Evolutionary conservation across 2,113 vertebrate genomes (phyloP).

Genomic region (Pongo abelii): DNA sequence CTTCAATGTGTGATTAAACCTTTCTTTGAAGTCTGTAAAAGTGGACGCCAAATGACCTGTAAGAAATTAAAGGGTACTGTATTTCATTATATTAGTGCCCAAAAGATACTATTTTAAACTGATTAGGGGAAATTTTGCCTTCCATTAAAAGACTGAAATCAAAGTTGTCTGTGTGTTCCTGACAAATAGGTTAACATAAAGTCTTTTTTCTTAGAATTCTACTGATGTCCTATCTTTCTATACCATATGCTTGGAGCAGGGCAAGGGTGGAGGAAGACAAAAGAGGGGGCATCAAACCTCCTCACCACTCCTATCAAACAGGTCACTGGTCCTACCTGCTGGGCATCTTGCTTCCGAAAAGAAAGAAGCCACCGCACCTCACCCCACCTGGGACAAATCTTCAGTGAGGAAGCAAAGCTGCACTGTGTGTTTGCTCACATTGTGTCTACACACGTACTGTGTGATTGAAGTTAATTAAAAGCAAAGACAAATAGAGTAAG

Average conservation of each 20-base stretch:
- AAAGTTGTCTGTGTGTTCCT: conserved; percentile 36
- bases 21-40: conserved; percentile 53
- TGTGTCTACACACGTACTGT: not conserved
- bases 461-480: conserved; percentile 40
- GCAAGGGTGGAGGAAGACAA: not conserved
- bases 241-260: not conserved
- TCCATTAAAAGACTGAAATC: conserved; percentile 12
- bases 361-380: not conserved
- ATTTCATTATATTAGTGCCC: conserved; percentile 56
- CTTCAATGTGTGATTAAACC: conserved; percentile 53
- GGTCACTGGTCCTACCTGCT: not conserved
- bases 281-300: not conserved
- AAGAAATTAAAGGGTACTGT: conserved; percentile 56
- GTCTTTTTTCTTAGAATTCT: conserved; percentile 50
- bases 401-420: not conserved
- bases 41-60: conserved; percentile 55
- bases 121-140: conserved; percentile 37
- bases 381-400: not conserved
- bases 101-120: conserved; percentile 54
- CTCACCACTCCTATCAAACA: not conserved
- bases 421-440: not conserved
- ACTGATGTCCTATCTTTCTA: not conserved
- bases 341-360: not conserved
- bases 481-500: conserved; percentile 5
- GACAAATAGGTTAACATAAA: conserved; percentile 7